Base-by-base conservation (phyloP, 2,113 vertebrate species). In the Callocephalon fimbriatum region DNA sequence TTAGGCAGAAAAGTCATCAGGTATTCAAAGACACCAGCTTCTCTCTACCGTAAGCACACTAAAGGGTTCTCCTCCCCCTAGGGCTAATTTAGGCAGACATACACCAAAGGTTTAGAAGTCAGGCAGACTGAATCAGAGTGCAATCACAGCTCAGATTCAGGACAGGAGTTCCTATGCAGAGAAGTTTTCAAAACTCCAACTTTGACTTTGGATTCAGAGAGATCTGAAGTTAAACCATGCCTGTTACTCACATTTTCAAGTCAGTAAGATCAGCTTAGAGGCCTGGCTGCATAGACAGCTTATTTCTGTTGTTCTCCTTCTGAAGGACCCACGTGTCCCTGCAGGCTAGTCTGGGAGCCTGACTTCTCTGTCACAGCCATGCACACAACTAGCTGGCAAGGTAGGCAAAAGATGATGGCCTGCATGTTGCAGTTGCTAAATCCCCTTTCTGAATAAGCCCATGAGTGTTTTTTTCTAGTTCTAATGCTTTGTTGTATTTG, bases 11-110 rank as follows among this genome's bases (percentile, higher is more conserved):
- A 23, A 27, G 40, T 79, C 56, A 77, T 31, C 31, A 79, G 22
- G 13, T 75, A 58, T 82, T 92, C 71, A 86, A 72, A 95, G 56
- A 75, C 44, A 76, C 12, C 56, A 89, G 32, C 45, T 87, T 51
- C 76, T 86, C 27, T 75, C 42, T 67, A 21, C 16, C 40, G 70
- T 58, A 77, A 48, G 23, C 8, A 44, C 25, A n/a, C 10, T 16
- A 26, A 7, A 87, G 10, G 18, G 12, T 63, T 65, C 23, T n/a
- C 45, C 25, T 67, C 20, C 19, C 15, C 15, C 22, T 12, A 42
- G 17, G 51, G 42, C 27, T 83, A 79, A 68, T 83, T 84, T 27
- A 94, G 62, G n/a, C 31, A 78, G 38, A n/a, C 21, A 21, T 19
- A 51, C 5, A 40, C 8, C 29, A 19, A 15, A 93, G 68, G 11